Conservation (phyloP, 2,888 invertebrate genomes). For the Brachyptera risi region DNA sequence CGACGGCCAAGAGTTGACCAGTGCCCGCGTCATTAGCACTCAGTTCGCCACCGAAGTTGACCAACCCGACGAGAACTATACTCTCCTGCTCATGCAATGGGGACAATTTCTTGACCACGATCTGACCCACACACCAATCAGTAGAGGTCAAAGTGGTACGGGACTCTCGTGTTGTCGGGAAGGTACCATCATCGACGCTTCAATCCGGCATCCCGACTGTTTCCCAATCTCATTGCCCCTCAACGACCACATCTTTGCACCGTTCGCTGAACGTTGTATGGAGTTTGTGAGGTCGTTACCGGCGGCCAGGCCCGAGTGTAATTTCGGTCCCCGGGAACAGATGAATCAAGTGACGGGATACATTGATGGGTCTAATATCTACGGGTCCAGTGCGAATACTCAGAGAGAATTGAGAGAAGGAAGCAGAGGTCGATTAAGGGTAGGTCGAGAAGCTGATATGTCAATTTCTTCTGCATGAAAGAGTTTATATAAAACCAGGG, state of each 20-base stretch:
- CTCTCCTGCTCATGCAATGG: constrained; percentile 54
- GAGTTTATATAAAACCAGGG: too few relatives aligned
- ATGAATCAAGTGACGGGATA: constrained; percentile 74
- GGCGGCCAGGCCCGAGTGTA: constrained; percentile 47
- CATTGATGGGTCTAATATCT: constrained; percentile 68
- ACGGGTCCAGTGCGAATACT: constrained; percentile 62
- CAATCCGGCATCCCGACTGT: constrained; percentile 42
- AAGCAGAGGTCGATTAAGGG: constrained; percentile 57
- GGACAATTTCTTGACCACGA: constrained; percentile 57
- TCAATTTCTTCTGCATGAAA: too few relatives aligned
- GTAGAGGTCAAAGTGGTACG: constrained; percentile 41
- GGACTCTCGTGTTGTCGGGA: constrained; percentile 44
- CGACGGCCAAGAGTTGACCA: constrained; percentile 43
- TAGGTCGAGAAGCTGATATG: too few relatives aligned
- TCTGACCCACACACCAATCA: constrained; percentile 53
- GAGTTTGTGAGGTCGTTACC: constrained; percentile 47
- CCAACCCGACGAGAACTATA: constrained; percentile 47
- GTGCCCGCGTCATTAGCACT: constrained; percentile 48
- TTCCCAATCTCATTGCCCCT: constrained; percentile 43
- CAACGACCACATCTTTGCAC: constrained; percentile 44
- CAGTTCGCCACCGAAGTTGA: constrained; percentile 38
- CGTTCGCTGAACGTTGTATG: constrained; percentile 45
- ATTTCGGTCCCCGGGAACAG: constrained; percentile 51
- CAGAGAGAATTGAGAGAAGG: constrained; percentile 55
- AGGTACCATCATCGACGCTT: constrained; percentile 37